Conservation (phyloP, 2,888 invertebrate species). For the Thysanoteuthis rhombus region DNA sequence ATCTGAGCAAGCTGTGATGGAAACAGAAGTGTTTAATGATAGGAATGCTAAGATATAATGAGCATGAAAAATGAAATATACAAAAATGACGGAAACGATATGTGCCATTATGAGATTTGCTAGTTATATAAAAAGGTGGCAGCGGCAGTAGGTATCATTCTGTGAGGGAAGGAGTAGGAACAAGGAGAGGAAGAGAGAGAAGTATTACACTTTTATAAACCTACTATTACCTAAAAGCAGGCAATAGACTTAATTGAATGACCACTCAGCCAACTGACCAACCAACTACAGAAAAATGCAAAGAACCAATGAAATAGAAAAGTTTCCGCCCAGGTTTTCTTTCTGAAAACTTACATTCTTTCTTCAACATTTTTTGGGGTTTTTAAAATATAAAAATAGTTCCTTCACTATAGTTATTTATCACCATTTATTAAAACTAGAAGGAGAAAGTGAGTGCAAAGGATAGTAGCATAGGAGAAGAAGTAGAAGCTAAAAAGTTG, state of each 20-base stretch:
- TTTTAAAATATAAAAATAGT: slow-evolving; percentile 28
- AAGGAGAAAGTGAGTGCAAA: slow-evolving; percentile 21
- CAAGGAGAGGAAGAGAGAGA: no score
- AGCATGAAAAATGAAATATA: slow-evolving; percentile 30
- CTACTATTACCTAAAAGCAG: neutral
- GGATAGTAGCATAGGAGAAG: neutral
- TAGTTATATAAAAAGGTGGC: neutral
- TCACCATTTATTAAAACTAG: slow-evolving; percentile 20
- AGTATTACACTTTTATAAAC: neutral
- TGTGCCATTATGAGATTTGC: neutral
- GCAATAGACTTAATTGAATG: neutral
- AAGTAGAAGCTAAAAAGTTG: neutral
- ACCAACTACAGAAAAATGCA: neutral
- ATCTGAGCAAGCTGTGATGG: neutral
- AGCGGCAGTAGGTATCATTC: neutral
- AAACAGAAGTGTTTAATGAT: slow-evolving; percentile 20
- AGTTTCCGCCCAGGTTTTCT: slow-evolving; percentile 24
- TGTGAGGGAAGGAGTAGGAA: neutral
- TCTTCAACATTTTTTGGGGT: neutral
- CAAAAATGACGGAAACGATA: slow-evolving; percentile 28
- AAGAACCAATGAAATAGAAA: neutral
- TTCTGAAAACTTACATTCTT: neutral
- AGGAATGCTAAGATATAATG: slow-evolving; percentile 30
- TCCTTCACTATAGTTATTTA: slow-evolving; percentile 18
- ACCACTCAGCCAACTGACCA: neutral